Evolutionary conservation across 2,113 vertebrate species (phyloP).

Genomic region (Phyllopteryx taeniolatus): DNA sequence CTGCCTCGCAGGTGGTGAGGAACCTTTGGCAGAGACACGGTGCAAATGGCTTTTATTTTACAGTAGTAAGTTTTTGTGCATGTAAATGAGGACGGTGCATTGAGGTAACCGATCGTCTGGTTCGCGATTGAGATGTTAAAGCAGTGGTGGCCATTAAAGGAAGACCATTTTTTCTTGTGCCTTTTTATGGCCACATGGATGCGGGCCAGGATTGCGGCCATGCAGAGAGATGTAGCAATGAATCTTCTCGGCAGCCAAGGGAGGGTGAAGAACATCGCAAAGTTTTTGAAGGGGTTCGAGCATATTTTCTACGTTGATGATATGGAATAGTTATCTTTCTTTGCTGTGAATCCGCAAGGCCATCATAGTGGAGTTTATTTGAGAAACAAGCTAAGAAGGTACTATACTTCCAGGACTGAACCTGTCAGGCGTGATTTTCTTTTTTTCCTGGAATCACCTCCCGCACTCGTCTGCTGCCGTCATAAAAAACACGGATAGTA

Average conservation of each 20-base stretch:
- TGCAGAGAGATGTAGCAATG: constrained; percentile 34
- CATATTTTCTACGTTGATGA: constrained; percentile 42
- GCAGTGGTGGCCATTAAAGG: constrained; percentile 28
- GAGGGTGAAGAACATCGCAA: constrained; percentile 38
- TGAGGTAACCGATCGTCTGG: not conserved
- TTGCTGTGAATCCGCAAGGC: constrained; percentile 37
- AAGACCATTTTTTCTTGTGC: constrained; percentile 24
- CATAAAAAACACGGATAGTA: constrained; percentile 55
- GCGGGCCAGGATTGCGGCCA: constrained; percentile 35
- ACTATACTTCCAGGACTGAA: constrained; percentile 28
- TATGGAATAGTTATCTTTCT: constrained; percentile 39
- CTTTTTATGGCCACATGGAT: constrained; percentile 38
- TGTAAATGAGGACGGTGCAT: constrained; percentile 2
- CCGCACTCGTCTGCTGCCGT: constrained; percentile 33
- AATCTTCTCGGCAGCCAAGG: constrained; percentile 42
- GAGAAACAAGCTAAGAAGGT: constrained; percentile 28
- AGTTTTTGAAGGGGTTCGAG: constrained; percentile 43
- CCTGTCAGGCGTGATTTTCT: constrained; percentile 49
- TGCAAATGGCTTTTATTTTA: constrained; percentile 22
- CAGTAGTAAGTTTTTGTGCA: not conserved
- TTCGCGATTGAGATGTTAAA: constrained; percentile 36
- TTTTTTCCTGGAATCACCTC: constrained; percentile 15
- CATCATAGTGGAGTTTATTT: constrained; percentile 15
- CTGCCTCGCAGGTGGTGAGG: constrained; percentile 10
- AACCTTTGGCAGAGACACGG: constrained; percentile 17